Evolutionary conservation across 2,888 invertebrate genomes (phyloP).

Genomic region (Pandemis corylana): DNA sequence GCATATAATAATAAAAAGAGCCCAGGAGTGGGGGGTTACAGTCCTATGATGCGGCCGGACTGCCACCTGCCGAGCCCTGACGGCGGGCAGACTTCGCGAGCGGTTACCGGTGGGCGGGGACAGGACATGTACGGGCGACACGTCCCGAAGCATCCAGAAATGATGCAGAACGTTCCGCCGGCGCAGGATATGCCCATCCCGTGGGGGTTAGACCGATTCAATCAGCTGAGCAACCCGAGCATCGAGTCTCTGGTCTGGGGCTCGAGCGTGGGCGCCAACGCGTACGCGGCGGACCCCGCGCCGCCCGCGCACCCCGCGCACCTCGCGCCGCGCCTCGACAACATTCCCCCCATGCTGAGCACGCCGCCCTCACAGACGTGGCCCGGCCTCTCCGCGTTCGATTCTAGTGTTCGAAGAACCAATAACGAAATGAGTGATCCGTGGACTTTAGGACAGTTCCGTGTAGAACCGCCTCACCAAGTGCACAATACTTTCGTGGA

Average conservation of each 20-base stretch:
- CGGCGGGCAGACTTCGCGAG: slow-evolving; percentile 59
- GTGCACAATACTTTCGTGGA: slow-evolving; percentile 74
- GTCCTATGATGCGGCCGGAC: slow-evolving; percentile 76
- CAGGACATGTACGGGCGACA: slow-evolving; percentile 67
- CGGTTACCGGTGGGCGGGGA: slow-evolving; percentile 54
- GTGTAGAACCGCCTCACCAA: slow-evolving; percentile 72
- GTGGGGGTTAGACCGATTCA: slow-evolving; percentile 71
- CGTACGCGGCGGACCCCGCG: slow-evolving; percentile 55
- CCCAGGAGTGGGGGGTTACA: slow-evolving; percentile 74
- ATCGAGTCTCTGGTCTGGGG: slow-evolving; percentile 75
- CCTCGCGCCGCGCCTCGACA: slow-evolving; percentile 55
- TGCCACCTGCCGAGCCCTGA: slow-evolving; percentile 76
- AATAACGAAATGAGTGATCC: slow-evolving; percentile 67
- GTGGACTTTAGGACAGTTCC: slow-evolving; percentile 75
- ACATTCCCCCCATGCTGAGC: slow-evolving; percentile 62
- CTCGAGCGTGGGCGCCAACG: slow-evolving; percentile 45
- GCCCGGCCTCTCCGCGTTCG: slow-evolving; percentile 70
- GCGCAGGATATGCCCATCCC: slow-evolving; percentile 61
- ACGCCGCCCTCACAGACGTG: slow-evolving; percentile 72
- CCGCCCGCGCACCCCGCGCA: slow-evolving; percentile 47
- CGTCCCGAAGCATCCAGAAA: slow-evolving; percentile 63
- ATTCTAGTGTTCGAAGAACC: slow-evolving; percentile 58
- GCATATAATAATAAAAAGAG: slow-evolving; percentile 72
- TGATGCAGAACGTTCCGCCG: slow-evolving; percentile 59
- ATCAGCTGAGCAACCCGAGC: slow-evolving; percentile 58